A percentile compares a stretch with the other conserved stretches of the same genome.
These are phyloP conservation scores for Acanthurus lineatus DNA, from an alignment of 2,797 vertebrate genomes.

Conservation along the genomic window DNA sequence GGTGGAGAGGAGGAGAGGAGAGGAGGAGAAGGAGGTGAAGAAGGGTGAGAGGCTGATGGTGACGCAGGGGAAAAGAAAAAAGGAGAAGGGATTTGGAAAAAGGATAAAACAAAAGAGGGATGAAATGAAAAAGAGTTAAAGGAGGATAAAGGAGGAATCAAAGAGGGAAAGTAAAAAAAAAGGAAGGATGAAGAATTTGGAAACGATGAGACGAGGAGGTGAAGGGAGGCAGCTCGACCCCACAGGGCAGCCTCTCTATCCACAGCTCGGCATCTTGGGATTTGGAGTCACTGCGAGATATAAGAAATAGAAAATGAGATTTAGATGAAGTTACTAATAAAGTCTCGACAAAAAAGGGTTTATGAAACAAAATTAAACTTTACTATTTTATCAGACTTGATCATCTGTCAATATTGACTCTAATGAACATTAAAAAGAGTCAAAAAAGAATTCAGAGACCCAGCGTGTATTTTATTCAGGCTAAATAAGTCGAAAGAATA, in stretches of 20 bases:
- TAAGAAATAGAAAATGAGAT: background rate
- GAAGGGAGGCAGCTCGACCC: conserved; percentile 57
- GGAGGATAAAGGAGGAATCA: background rate
- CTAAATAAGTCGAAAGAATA: too few relatives aligned
- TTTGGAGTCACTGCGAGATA: conserved; percentile 69
- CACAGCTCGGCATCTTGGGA: conserved; percentile 74
- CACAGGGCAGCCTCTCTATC: conserved; percentile 57
- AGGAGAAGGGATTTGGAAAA: background rate
- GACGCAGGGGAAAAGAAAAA: background rate
- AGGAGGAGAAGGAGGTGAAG: background rate
- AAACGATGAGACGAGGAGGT: conserved; percentile 43
- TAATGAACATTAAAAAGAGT: too few relatives aligned
- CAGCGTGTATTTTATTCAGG: too few relatives aligned
- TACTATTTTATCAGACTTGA: too few relatives aligned
- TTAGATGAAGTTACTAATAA: background rate
- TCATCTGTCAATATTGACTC: too few relatives aligned
- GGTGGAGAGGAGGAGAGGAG: conserved; percentile 36
- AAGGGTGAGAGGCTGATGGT: conserved; percentile 13
- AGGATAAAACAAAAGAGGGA: background rate
- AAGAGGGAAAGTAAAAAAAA: background rate
- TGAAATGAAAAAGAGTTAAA: conserved; percentile 1
- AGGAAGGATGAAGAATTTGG: conserved; percentile 22
- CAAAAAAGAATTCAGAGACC: too few relatives aligned
- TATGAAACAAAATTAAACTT: too few relatives aligned
- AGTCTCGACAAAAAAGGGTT: too few relatives aligned